A percentile compares a stretch with the other conserved stretches of the same genome.
These are phyloP conservation scores for Trachymyrmex cornetzi DNA, from an alignment of 1,140 invertebrate genomes.

Conservation along the genomic window DNA sequence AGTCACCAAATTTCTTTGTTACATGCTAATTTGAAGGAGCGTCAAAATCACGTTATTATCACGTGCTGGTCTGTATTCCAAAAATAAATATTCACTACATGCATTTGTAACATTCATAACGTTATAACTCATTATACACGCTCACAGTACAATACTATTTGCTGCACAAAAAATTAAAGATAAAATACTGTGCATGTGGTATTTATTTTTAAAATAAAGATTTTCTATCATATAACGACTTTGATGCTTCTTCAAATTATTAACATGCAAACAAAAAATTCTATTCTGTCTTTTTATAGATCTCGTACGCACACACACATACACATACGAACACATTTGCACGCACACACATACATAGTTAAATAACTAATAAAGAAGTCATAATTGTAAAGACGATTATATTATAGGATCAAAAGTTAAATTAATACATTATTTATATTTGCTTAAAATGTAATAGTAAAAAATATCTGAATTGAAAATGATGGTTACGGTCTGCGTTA, in stretches of 20 bases:
- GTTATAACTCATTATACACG: neutral
- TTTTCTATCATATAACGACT: neutral
- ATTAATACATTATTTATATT: neutral
- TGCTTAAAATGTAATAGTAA: neutral
- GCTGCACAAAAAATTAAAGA: neutral
- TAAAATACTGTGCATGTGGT: neutral
- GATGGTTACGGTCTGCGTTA: neutral
- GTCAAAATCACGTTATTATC: too few species aligned
- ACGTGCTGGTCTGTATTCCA: too few species aligned
- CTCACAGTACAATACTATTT: too few species aligned
- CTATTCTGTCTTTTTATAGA: neutral
- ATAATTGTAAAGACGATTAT: neutral
- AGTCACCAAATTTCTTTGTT: too few species aligned
- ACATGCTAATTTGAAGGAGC: too few species aligned
- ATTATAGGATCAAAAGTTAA: neutral
- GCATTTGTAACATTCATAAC: too few species aligned
- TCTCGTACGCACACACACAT: neutral
- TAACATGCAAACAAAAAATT: neutral
- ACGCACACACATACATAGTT: neutral
- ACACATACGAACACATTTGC: too few species aligned
- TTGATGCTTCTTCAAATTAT: neutral
- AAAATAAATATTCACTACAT: too few species aligned
- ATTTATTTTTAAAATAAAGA: neutral
- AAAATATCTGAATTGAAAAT: neutral
- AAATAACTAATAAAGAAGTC: neutral